A percentile compares a stretch with the other conserved stretches of the same genome.
Evolutionary conservation across 2,113 vertebrate species (phyloP).

Genomic region (Aplodontia rufa): DNA sequence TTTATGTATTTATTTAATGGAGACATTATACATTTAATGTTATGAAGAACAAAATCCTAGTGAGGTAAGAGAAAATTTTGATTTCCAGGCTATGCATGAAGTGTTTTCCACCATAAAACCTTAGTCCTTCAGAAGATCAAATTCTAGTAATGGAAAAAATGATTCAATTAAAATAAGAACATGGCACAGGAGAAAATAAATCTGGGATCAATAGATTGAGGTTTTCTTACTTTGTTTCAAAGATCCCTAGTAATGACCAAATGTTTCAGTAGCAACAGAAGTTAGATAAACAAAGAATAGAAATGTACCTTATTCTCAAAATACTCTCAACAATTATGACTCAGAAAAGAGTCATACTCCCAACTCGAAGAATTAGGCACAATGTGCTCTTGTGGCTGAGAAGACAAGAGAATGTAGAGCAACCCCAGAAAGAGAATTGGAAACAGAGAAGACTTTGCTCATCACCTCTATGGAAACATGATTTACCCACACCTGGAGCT

Average conservation of each 20-base stretch:
- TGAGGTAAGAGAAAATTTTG: not conserved
- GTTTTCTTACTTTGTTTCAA: slow-evolving; percentile 63
- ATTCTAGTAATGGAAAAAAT: slow-evolving; percentile 58
- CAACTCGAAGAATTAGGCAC: slow-evolving; percentile 65
- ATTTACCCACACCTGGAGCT: slow-evolving; percentile 42
- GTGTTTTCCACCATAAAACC: slow-evolving; percentile 14
- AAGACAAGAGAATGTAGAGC: not conserved
- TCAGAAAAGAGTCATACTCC: slow-evolving; percentile 72
- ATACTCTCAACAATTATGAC: slow-evolving; percentile 74
- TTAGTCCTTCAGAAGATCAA: slow-evolving; percentile 36
- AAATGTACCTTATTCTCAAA: slow-evolving; percentile 68
- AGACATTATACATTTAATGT: not conserved
- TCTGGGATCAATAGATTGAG: slow-evolving; percentile 62
- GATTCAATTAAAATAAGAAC: slow-evolving; percentile 60
- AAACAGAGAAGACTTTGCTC: slow-evolving; percentile 57
- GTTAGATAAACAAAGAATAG: slow-evolving; percentile 71
- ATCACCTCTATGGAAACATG: slow-evolving; percentile 26
- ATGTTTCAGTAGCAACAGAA: slow-evolving; percentile 67
- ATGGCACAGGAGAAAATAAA: slow-evolving; percentile 62
- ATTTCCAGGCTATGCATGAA: slow-evolving; percentile 35
- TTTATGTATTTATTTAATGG: not conserved
- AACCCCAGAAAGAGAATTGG: slow-evolving; percentile 33
- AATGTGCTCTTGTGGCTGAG: slow-evolving; percentile 70
- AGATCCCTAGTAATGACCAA: slow-evolving; percentile 61
- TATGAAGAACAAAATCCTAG: slow-evolving; percentile 24